Evolutionary conservation across 2,888 invertebrate species (phyloP).

Genomic region (Meliscaeva auricollis): DNA sequence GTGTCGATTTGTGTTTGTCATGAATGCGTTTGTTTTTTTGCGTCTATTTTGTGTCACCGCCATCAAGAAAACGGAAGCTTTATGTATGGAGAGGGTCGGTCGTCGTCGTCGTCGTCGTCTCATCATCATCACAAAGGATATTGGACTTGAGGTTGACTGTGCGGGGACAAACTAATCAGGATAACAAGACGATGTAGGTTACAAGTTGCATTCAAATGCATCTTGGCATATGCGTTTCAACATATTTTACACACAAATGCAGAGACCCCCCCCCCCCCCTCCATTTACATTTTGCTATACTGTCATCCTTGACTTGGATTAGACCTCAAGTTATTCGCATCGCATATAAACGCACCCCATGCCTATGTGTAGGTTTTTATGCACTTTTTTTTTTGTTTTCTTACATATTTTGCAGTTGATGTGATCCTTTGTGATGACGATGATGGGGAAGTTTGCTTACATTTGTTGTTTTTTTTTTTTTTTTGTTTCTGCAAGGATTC

Average conservation of each 20-base stretch:
- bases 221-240: conserved; percentile 56
- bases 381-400: neutral
- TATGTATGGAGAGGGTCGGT: neutral
- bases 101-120: neutral
- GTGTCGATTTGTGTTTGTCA: conserved; percentile 46
- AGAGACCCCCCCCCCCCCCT: neutral
- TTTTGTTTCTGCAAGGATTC: conserved; percentile 24
- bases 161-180: conserved; percentile 63
- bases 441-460: conserved; percentile 14
- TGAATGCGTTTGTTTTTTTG: conserved; percentile 63
- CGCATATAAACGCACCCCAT: conserved; percentile 62
- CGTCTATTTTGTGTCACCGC: conserved; percentile 46
- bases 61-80: conserved; percentile 32
- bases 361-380: conserved; percentile 10
- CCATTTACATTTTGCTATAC: conserved; percentile 4
- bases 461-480: neutral
- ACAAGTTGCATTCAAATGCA: conserved; percentile 72
- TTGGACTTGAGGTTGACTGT: conserved; percentile 58
- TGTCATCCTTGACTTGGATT: conserved; percentile 63
- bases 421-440: conserved; percentile 21
- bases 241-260: neutral
- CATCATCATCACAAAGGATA: conserved; percentile 49
- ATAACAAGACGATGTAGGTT: conserved; percentile 74
- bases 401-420: conserved; percentile 34
- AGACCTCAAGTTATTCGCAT: conserved; percentile 43